Conservation (phyloP, 2,888 invertebrate species). For the Synanthedon myopaeformis region DNA sequence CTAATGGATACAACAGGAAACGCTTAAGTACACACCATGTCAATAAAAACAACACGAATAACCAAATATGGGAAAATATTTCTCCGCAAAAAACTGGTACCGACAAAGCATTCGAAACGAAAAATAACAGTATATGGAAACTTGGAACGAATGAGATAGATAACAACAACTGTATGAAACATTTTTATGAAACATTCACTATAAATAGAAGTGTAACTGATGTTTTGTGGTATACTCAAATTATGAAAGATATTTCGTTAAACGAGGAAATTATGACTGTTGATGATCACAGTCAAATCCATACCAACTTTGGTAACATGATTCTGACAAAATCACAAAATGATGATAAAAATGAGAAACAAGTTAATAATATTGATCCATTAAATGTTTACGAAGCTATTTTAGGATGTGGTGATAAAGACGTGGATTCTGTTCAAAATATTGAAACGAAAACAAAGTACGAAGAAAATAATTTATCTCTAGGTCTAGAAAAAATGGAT, state of each 20-base stretch:
- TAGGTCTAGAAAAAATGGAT: too few species aligned
- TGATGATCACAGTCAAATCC: neutral
- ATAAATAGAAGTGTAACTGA: neutral
- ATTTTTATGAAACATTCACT: neutral
- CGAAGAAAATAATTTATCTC: too few species aligned
- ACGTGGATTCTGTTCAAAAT: too few species aligned
- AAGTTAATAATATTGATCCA: conserved; percentile 16
- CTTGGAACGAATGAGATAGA: too few species aligned
- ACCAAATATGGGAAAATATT: too few species aligned
- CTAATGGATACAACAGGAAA: too few species aligned
- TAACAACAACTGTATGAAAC: neutral
- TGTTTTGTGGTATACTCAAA: neutral
- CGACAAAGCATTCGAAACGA: too few species aligned
- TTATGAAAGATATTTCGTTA: neutral
- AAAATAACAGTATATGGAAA: too few species aligned
- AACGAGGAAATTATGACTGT: neutral
- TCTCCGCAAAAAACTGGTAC: too few species aligned
- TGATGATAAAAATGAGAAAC: neutral
- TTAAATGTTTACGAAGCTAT: conserved; percentile 28
- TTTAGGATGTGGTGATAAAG: neutral
- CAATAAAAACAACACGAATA: too few species aligned
- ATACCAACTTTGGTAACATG: neutral
- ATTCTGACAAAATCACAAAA: conserved; percentile 14
- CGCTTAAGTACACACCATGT: too few species aligned
- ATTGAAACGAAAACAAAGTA: too few species aligned